Conservation (phyloP, 2,797 vertebrate genomes). For the Prionace glauca region DNA sequence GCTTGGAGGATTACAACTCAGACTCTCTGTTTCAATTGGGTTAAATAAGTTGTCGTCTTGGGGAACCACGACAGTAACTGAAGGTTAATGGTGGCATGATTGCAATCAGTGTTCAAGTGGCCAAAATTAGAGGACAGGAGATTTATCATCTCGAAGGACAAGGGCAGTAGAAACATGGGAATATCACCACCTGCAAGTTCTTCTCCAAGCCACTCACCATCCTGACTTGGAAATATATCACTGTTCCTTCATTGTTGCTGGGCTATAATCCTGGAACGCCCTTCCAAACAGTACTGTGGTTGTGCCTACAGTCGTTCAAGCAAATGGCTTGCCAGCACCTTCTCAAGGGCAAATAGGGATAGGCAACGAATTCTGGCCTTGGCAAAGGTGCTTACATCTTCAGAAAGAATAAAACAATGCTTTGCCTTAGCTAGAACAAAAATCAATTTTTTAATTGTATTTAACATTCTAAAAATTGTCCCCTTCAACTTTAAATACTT, state of each 20-base stretch:
- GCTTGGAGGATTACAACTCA: no score
- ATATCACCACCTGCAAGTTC: neutral
- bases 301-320: no score
- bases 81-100: no score
- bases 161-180: no score
- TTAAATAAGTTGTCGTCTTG: no score
- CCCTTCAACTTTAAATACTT: neutral
- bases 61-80: no score
- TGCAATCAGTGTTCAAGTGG: no score
- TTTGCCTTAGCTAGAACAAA: neutral
- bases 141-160: neutral
- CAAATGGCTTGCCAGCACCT: no score
- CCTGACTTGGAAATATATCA: neutral
- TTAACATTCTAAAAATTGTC: neutral
- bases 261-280: neutral
- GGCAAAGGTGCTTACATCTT: no score
- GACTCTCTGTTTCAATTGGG: no score
- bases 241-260: neutral
- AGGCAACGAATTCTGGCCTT: neutral
- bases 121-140: no score
- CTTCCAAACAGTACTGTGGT: no score
- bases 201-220: neutral
- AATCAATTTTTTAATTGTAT: neutral
- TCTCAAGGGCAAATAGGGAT: neutral
- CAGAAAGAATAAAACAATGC: neutral